Evolutionary conservation across 2,888 invertebrate species (phyloP), one percentile per base, ranked within the genome.

Genomic region (Piscicola geometra): DNA sequence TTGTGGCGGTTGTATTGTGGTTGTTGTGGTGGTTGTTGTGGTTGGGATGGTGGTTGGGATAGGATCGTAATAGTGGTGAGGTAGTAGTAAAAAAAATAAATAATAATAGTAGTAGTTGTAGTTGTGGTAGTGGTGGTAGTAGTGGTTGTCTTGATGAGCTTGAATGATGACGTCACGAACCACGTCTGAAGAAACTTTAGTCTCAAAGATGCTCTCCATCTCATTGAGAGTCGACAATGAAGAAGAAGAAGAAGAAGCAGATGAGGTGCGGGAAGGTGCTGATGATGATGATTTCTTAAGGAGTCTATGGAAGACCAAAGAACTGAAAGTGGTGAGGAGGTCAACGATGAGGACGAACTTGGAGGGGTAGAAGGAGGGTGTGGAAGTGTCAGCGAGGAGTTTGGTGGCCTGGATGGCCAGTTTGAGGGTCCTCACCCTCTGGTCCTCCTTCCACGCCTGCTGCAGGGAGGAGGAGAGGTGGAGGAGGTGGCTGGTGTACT

Each of bases 331-430:
- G 85, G 98, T 96, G 80, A 99, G 88, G 80, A 97, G 93, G 85
- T 99, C 97, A 18, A 95, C 95, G 75, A 98, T 91, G 25, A 98
- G 88, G 50, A 96, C 93, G 89, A 95, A 99, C 87, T 98, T 97
- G 86, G 95, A 95, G 0, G 98, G 98, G 87, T 98, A 99, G 86
- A 98, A 99, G 82, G 92, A 92, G 83, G 95, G 90, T 0, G 93
- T 94, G 76, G 90, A 90, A 1, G 92, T 91, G 84, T 96, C 94
- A 0, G 92, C 90, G 75, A 99, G 87, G 81, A 97, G 88, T 87
- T 97, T 96, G 52, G 96, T 93, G 86, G 89, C 89, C 87, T 90
- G 96, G 81, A 98, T 97, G 0, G 92, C 93, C 83, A 98, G 96
- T 88, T 97, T 97, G 56, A 97, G 89, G 3, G 97, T 92, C 87